Conservation (phyloP, 2,888 invertebrate species). For the Blastobasis lacticolella region DNA sequence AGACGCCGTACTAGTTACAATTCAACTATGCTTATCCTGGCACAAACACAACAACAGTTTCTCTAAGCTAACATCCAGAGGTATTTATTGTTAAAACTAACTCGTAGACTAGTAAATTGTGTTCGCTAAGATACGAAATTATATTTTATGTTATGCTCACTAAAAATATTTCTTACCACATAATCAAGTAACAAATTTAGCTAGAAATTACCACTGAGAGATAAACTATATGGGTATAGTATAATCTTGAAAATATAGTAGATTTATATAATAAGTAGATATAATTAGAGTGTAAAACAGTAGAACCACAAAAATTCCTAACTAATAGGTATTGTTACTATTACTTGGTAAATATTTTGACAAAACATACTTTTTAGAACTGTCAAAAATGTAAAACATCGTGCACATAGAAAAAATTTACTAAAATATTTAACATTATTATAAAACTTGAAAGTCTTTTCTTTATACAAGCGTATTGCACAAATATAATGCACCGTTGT, state of each 20-base stretch:
- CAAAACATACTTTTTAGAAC: no score
- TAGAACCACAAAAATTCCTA: no score
- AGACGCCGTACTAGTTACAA: background rate
- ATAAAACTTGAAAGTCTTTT: no score
- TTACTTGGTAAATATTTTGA: no score
- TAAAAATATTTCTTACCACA: conserved; percentile 15
- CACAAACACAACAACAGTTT: conserved; percentile 14
- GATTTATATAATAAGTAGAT: no score
- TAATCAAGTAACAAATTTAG: conserved; percentile 39
- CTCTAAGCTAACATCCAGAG: conserved; percentile 43
- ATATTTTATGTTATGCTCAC: background rate
- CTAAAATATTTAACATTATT: background rate
- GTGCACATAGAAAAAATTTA: background rate
- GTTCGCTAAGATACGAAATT: conserved; percentile 29
- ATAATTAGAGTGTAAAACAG: no score
- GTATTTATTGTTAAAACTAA: conserved; percentile 50
- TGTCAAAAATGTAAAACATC: no score
- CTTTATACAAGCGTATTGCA: conserved; percentile 7
- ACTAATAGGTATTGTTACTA: no score
- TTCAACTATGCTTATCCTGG: conserved; percentile 8
- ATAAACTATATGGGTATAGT: background rate
- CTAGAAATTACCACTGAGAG: conserved; percentile 35
- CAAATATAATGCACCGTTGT: conserved; percentile 1
- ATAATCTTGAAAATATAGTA: background rate
- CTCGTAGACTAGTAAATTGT: conserved; percentile 61